These are phyloP conservation scores for Caenorhabditis becei DNA, from an alignment of 2,888 invertebrate species.

Conservation along the genomic window DNA sequence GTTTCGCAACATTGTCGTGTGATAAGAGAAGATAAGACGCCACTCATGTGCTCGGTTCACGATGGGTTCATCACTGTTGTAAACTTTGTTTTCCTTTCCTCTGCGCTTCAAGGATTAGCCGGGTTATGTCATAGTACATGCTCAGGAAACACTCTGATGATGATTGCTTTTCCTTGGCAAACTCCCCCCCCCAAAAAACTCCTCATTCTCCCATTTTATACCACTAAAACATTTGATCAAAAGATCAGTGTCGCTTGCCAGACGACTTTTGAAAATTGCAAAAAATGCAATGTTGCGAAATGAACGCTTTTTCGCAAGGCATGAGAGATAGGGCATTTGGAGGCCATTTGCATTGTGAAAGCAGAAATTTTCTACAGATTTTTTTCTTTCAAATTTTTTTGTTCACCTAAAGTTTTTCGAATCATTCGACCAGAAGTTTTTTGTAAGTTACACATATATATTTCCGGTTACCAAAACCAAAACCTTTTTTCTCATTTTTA, in stretches of 20 bases:
- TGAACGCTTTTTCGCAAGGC: background rate
- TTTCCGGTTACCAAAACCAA: no score
- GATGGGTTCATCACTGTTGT: slow-evolving; percentile 16
- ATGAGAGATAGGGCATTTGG: no score
- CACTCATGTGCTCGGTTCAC: slow-evolving; percentile 24
- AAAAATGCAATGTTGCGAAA: background rate
- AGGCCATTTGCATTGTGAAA: no score
- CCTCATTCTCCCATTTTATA: no score
- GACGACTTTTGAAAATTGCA: background rate
- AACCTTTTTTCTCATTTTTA: no score
- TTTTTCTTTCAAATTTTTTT: background rate
- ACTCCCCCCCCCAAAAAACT: no score
- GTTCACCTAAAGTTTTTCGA: background rate
- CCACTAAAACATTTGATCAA: background rate
- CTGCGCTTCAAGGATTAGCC: no score
- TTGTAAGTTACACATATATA: no score
- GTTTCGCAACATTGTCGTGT: background rate
- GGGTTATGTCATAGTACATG: no score
- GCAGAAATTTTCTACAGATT: no score
- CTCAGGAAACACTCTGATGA: no score
- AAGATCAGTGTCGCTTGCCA: background rate
- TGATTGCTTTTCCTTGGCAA: background rate
- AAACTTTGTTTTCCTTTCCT: background rate
- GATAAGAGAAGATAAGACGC: slow-evolving; percentile 8
- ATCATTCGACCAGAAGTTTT: no score